Conservation (phyloP, 2,888 invertebrate genomes). For the Patella pellucida region DNA sequence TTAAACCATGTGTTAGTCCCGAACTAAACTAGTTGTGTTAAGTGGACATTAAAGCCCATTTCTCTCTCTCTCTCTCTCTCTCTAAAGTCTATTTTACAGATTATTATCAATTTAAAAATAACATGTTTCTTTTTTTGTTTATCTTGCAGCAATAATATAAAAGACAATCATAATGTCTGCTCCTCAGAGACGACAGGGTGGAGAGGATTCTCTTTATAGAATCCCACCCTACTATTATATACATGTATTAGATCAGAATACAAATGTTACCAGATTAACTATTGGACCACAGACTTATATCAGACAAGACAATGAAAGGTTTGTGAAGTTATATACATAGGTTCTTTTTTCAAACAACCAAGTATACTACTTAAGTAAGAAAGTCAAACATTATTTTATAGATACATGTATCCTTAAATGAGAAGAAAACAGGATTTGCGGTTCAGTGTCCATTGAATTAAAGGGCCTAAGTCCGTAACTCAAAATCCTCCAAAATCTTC, state of each 20-base stretch:
- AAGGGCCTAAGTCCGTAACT: too few species aligned
- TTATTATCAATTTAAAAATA: background rate
- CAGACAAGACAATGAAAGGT: constrained; percentile 74
- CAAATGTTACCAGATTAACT: constrained; percentile 73
- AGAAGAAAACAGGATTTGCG: too few species aligned
- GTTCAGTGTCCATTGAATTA: too few species aligned
- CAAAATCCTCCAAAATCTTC: too few species aligned
- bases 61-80: too few species aligned
- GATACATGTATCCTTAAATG: too few species aligned
- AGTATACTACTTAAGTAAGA: too few species aligned
- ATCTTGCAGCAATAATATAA: background rate
- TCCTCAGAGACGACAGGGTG: constrained; percentile 22
- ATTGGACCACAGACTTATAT: constrained; percentile 73
- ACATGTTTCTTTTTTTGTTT: background rate
- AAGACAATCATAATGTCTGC: constrained; percentile 23
- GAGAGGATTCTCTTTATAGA: constrained; percentile 64
- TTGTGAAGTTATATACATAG: constrained; percentile 14
- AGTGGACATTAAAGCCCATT: too few species aligned
- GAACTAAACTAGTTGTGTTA: too few species aligned
- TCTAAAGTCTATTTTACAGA: background rate
- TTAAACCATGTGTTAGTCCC: too few species aligned
- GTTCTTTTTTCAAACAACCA: too few species aligned
- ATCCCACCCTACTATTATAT: constrained; percentile 73
- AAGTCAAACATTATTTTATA: too few species aligned
- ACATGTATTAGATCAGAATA: constrained; percentile 73